Evolutionary conservation across 1,140 invertebrate species (phyloP).

Genomic region (Caenorhabditis tropicalis): DNA sequence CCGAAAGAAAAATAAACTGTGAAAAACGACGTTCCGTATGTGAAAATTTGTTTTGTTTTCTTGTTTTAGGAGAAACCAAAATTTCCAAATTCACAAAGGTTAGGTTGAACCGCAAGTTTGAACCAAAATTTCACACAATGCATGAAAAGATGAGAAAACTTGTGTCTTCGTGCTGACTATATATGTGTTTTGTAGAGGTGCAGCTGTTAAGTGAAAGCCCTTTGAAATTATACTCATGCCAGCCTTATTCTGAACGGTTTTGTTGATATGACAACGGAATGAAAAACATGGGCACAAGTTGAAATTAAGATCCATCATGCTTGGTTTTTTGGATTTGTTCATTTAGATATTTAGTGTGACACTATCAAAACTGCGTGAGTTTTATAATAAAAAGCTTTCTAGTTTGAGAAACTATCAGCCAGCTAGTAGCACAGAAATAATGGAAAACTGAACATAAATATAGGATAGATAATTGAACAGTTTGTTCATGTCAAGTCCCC

Average conservation of each 20-base stretch:
- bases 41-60: conserved; percentile 1
- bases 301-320: conserved; percentile 34
- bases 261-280: conserved; percentile 4
- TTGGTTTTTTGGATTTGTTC: background rate
- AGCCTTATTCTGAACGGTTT: background rate
- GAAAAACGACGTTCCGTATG: background rate
- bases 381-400: background rate
- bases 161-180: background rate
- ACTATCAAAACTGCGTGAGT: conserved; percentile 26
- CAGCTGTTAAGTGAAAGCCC: conserved; percentile 9
- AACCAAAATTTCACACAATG: conserved; percentile 42
- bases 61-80: background rate
- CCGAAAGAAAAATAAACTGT: background rate
- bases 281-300: conserved; percentile 1
- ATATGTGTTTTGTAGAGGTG: conserved; percentile 14
- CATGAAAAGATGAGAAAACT: background rate
- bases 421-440: conserved; percentile 30
- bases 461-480: conserved; percentile 36
- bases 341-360: conserved; percentile 13
- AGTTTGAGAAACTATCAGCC: conserved; percentile 12
- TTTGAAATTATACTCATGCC: background rate
- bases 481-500: background rate
- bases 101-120: conserved; percentile 24
- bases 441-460: conserved; percentile 42
- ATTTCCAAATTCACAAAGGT: background rate